Base-by-base conservation (phyloP, 2,888 invertebrate genomes). In the Leucophenga montana region DNA sequence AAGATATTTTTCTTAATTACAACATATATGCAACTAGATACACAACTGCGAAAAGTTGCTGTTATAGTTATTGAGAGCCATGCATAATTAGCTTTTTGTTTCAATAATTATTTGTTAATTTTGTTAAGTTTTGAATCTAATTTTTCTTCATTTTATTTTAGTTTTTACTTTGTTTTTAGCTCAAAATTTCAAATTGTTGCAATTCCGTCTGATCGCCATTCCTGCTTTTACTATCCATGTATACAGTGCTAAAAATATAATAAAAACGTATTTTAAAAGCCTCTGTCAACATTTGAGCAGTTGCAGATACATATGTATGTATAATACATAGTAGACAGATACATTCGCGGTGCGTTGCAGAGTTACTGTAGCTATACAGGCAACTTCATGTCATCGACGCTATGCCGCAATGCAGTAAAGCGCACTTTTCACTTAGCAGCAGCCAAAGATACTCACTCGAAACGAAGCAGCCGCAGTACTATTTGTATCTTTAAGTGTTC, bases 211-310 rank as follows among this genome's bases (percentile, higher is more conserved):
- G 39, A 5, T 39, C 1, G 39, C 39, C 11, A 39, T 56, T 56
- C 18, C 18, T 14, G 20, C 56, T 56, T 8, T 22, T 22, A 18
- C 20, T 14, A 27, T 22, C 14, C 18, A 20, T 22, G 22, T 22
- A 11, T 22, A 39, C 16, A 61, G 44, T 39, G 44, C 61, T 61
- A 61, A 33, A 61, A 61, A 61, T 61, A 61, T 11, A 56, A 56
- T 16, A 57, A 57, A 14, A 57, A 57, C 31, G 3, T 13, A n/a
- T 54, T 54, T 54, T 11, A 54, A 20, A 59, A 59, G 59, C 39
- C 39, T 61, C 39, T 61, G 61, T 61, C 61, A 61, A 61, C 61
- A 61, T 61, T 61, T 61, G 61, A 61, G 44, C 54, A 54, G 18
- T 54, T 20, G 22, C 54, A 54, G 22, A 20, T 54, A 54, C 54